These are phyloP conservation scores for Trachelipus rathkii DNA, from an alignment of 1,140 invertebrate species.

Conservation along the genomic window DNA sequence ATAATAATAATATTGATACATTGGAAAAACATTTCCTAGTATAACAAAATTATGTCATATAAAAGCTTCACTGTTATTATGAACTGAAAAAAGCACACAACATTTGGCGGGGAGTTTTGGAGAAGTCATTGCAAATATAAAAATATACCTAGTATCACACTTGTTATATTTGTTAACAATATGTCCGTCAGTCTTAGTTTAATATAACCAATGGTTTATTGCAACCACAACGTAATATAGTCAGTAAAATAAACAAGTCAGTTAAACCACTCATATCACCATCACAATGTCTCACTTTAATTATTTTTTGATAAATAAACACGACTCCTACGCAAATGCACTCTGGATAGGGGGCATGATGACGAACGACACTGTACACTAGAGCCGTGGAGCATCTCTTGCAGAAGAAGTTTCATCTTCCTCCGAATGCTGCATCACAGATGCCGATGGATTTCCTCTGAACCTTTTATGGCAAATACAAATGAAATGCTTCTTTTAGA, in stretches of 20 bases:
- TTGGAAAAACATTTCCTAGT: neutral
- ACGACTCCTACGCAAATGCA: neutral
- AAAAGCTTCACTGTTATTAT: too few relatives aligned
- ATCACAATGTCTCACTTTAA: slow-evolving; percentile 2
- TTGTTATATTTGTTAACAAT: neutral
- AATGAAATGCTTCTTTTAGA: too few relatives aligned
- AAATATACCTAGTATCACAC: slow-evolving; percentile 10
- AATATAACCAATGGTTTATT: neutral
- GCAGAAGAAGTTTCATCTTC: neutral
- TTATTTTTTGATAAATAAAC: neutral
- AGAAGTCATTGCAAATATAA: neutral
- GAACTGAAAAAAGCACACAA: neutral
- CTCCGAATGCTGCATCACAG: neutral
- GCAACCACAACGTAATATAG: neutral
- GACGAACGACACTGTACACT: too few relatives aligned
- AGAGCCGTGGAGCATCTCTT: neutral
- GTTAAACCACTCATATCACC: neutral
- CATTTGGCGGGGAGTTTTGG: neutral
- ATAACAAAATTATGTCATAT: too few relatives aligned
- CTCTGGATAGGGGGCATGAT: neutral
- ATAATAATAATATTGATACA: neutral
- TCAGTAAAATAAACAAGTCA: neutral
- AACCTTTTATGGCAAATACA: neutral
- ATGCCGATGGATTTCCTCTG: neutral
- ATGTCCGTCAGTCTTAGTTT: neutral